These are phyloP conservation scores for Thermophis baileyi DNA, from an alignment of 2,113 vertebrate genomes.

Conservation along the genomic window DNA sequence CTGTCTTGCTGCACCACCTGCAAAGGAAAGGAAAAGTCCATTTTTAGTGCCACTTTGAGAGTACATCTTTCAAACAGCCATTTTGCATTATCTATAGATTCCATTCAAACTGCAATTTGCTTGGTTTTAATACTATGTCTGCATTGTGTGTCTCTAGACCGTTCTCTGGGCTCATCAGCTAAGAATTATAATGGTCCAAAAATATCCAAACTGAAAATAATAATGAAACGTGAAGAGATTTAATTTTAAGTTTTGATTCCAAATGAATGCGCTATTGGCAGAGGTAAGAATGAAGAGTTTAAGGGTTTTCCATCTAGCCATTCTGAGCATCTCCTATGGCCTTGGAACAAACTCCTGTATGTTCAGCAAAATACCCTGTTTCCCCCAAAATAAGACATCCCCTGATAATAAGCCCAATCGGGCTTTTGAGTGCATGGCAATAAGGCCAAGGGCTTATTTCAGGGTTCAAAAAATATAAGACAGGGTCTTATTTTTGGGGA, in stretches of 20 bases:
- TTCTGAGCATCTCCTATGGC: background rate
- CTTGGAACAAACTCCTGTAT: background rate
- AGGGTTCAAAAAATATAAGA: too few relatives aligned
- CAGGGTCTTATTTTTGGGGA: too few relatives aligned
- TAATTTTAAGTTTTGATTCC: background rate
- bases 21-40: slow-evolving; percentile 37
- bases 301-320: background rate
- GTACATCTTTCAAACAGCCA: background rate
- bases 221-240: background rate
- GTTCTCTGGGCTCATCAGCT: background rate
- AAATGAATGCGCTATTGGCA: background rate
- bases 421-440: too few relatives aligned
- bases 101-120: background rate
- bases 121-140: background rate
- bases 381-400: too few relatives aligned
- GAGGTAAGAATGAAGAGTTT: too few relatives aligned
- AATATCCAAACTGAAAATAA: background rate
- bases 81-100: background rate
- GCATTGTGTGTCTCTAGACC: background rate
- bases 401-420: too few relatives aligned
- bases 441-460: too few relatives aligned
- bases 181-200: background rate
- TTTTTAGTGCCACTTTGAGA: background rate
- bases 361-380: too few relatives aligned
- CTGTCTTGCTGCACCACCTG: slow-evolving; percentile 56